Conservation (phyloP, 2,888 invertebrate species). For the Celastrina argiolus region DNA sequence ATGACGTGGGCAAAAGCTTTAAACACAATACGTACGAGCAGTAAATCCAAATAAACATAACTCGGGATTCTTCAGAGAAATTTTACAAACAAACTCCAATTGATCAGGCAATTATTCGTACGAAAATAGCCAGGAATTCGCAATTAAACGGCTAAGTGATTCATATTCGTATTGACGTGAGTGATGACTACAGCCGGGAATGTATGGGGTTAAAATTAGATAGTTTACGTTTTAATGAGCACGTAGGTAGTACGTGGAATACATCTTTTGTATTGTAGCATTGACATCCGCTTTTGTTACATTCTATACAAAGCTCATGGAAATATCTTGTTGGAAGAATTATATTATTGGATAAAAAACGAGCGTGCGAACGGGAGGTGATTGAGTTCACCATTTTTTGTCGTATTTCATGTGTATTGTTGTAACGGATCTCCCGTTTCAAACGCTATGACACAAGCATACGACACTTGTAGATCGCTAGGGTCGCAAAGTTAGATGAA, state of each 20-base stretch:
- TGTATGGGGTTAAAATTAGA: neutral
- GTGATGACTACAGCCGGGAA: neutral
- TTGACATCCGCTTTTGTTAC: no score
- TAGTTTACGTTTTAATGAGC: neutral
- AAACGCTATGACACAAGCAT: no score
- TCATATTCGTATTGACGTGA: constrained; percentile 1
- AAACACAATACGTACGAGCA: neutral
- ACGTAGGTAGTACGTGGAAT: neutral
- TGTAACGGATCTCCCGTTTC: no score
- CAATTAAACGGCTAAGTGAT: neutral
- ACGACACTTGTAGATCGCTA: no score
- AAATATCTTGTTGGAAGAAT: neutral
- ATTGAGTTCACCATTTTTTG: no score
- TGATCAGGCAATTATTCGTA: neutral
- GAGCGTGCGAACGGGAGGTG: no score
- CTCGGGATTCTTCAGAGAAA: neutral
- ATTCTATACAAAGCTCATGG: neutral
- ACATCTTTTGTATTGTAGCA: neutral
- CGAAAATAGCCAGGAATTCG: constrained; percentile 3
- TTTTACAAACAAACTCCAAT: constrained; percentile 1
- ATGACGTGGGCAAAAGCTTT: neutral
- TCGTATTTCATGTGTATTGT: no score
- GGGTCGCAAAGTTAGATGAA: no score
- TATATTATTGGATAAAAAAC: neutral
- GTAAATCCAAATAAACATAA: neutral